A percentile compares a stretch with the other conserved stretches of the same genome.
Conservation (phyloP, 2,113 vertebrate species). For the Campylorhamphus procurvoides region DNA sequence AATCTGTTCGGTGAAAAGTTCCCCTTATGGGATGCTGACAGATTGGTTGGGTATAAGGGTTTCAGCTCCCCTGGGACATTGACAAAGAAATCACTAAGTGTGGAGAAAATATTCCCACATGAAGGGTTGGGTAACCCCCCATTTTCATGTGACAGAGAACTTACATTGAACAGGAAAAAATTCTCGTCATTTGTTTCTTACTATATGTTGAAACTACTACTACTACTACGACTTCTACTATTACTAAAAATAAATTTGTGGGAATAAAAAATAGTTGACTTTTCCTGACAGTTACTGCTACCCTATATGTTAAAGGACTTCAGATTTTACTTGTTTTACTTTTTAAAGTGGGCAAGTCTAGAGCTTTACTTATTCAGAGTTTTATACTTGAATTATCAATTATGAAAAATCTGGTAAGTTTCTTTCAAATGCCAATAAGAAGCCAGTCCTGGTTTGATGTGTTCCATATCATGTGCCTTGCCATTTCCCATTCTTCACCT, state of each 20-base stretch:
- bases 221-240: background rate
- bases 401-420: background rate
- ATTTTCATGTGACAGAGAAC: background rate
- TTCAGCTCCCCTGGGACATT: background rate
- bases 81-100: background rate
- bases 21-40: background rate
- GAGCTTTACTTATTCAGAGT: background rate
- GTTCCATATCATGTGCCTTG: background rate
- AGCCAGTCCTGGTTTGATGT: background rate
- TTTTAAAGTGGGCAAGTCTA: background rate
- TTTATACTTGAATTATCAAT: background rate
- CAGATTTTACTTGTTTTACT: background rate
- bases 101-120: background rate
- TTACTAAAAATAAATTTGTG: background rate
- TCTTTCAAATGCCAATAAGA: background rate
- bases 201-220: background rate
- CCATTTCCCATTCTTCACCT: background rate
- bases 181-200: background rate
- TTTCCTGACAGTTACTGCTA: background rate
- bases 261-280: background rate
- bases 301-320: background rate
- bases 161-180: background rate
- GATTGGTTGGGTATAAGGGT: background rate
- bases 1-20: background rate
- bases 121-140: background rate